phyloP scores from a whole-genome alignment of 2,888 invertebrate genomes.

The Perizoma affinitatum region DNA sequence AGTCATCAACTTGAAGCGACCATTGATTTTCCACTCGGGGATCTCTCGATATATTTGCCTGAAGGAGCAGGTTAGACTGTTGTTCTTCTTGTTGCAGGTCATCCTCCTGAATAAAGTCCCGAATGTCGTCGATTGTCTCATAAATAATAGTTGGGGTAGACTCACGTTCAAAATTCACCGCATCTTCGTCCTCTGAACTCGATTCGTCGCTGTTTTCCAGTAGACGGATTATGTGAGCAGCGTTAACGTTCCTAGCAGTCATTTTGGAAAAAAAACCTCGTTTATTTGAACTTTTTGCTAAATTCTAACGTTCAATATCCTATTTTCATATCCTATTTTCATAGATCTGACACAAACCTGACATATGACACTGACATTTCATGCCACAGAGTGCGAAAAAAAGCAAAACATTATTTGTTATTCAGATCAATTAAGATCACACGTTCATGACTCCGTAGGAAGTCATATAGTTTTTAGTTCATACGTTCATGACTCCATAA shows the following conservation, averaged over 20 bases:
- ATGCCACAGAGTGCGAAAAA: too few species aligned
- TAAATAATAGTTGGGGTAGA: conserved; percentile 5
- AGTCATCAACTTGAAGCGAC: conserved; percentile 16
- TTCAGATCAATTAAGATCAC: too few species aligned
- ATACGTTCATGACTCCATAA: neutral
- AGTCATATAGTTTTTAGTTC: neutral
- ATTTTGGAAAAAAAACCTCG: neutral
- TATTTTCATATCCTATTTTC: too few species aligned
- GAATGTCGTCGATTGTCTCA: conserved; percentile 18
- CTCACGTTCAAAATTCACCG: conserved; percentile 1
- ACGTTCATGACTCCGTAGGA: neutral
- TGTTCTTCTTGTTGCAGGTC: conserved; percentile 14
- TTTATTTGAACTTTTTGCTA: too few species aligned
- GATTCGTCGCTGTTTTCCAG: conserved; percentile 19
- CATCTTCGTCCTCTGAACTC: conserved; percentile 17
- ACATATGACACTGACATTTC: too few species aligned
- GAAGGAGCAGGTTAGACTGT: conserved; percentile 11
- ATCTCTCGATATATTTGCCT: conserved; percentile 12
- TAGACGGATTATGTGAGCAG: conserved; percentile 17
- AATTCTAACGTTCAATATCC: neutral
- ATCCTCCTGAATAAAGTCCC: conserved; percentile 20
- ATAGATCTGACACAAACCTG: too few species aligned
- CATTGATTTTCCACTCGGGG: conserved; percentile 15
- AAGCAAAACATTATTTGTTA: too few species aligned
- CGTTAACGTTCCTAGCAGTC: conserved; percentile 8